A percentile compares a stretch with the other conserved stretches of the same genome.
These are phyloP conservation scores for Ephydatia muelleri DNA, from an alignment of 37 sponge, comb jelly and placozoan genomes.

Conservation along the genomic window DNA sequence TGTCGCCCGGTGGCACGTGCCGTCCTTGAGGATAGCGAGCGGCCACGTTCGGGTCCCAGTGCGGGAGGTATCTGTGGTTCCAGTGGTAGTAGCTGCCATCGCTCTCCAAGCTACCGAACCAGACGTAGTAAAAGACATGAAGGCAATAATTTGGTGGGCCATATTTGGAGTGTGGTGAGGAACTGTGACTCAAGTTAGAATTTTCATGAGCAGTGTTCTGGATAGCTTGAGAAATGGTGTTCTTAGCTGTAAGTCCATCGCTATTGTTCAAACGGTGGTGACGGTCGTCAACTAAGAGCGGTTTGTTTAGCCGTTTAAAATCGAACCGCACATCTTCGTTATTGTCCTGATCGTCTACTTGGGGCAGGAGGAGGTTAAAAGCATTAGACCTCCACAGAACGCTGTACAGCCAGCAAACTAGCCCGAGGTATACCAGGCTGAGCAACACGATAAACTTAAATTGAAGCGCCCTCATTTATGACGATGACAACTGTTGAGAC, in stretches of 20 bases:
- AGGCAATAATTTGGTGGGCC: slow-evolving; percentile 56
- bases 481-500: no score
- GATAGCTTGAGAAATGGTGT: not conserved
- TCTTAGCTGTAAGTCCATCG: not conserved
- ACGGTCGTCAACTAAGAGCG: not conserved
- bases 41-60: slow-evolving; percentile 68
- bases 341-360: slow-evolving; percentile 2
- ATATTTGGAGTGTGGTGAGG: no score
- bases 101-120: slow-evolving; percentile 67
- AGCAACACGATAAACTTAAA: slow-evolving; percentile 10
- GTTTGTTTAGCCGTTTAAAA: slow-evolving; percentile 22
- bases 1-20: slow-evolving; percentile 84
- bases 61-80: slow-evolving; percentile 84
- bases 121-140: slow-evolving; percentile 86
- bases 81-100: slow-evolving; percentile 87
- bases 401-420: slow-evolving; percentile 20
- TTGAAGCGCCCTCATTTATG: slow-evolving; percentile 13
- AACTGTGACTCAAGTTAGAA: no score
- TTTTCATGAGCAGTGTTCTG: not conserved
- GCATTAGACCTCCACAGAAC: not conserved
- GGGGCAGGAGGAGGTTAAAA: slow-evolving; percentile 3
- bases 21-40: slow-evolving; percentile 44
- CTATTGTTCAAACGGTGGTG: not conserved
- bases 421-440: slow-evolving; percentile 17
- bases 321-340: slow-evolving; percentile 40